Base-by-base conservation (phyloP, 2,113 vertebrate species). In the Limnothrissa miodon region DNA sequence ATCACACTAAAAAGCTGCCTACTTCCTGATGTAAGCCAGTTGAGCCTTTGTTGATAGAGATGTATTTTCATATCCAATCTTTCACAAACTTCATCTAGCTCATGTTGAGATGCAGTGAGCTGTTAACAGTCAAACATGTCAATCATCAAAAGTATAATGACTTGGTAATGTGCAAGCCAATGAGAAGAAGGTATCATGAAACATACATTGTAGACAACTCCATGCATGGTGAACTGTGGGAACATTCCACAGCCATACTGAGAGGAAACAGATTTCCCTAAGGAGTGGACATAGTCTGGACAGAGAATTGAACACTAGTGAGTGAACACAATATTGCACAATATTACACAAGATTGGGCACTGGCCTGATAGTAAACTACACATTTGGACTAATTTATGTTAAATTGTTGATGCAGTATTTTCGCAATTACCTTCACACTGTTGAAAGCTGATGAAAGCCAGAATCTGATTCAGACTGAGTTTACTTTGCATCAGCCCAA, bases 1-100 rank as follows among this genome's bases (percentile, higher is more conserved):
- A 96, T 94, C 84, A 96, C 94, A 79, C 95, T 95, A 88, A 96
- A 96, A 82, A 95, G 84, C 87, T 94, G 94, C 56, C 92, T 92
- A 86, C 94, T 96, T 21, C 87, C 85, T 33, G 93, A 95, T 82
- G 93, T 95, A 84, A 96, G 89, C 96, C 96, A 96, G 59, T 91
- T 90, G 91, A 96, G 90, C 84, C 95, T 90, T 51, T 88, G 87
- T 66, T 89, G 88, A 46, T 93, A 96, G 0, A 91, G 87, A 81
- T 91, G 90, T 83, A 92, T 90, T 33, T 91, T 92, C 83, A 81
- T 81, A 48, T 83, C 90, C 82, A 96, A 86, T 59, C 74, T 87
- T 15, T 90, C 88, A 84, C 90, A 85, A 78, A 95, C 92, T 88
- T 90, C 90, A 87, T 86, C 81, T 78, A 96, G 88, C 44, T 92